phyloP scores from a whole-genome alignment of 2,888 invertebrate species.

The Amorpha juglandis region DNA sequence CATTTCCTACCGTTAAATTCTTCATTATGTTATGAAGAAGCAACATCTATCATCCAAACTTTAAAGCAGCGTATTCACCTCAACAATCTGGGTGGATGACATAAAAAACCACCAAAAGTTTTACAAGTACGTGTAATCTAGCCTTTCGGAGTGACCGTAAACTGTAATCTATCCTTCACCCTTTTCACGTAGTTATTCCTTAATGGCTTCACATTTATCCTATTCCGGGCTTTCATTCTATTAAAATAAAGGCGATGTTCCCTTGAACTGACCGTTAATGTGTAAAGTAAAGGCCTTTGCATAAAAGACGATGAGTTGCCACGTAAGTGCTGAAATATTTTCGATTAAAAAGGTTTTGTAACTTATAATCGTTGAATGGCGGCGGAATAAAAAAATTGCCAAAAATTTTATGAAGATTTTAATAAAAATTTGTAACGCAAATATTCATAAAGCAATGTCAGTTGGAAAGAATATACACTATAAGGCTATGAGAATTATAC shows the following conservation, averaged over 20 bases:
- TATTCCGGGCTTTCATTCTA: not conserved
- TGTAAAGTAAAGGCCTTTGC: slow-evolving; percentile 15
- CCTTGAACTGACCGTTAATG: slow-evolving; percentile 12
- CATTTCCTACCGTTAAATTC: too few species aligned
- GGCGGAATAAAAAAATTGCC: not conserved
- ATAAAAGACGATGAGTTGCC: slow-evolving; percentile 23
- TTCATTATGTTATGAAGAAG: not conserved
- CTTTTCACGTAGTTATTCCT: slow-evolving; percentile 32
- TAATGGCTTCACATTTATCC: slow-evolving; percentile 30
- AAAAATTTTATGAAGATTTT: not conserved
- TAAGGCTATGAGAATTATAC: too few species aligned
- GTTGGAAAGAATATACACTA: too few species aligned
- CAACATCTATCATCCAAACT: not conserved
- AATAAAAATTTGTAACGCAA: not conserved
- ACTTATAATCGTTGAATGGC: not conserved
- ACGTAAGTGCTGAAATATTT: slow-evolving; percentile 17
- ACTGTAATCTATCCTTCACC: slow-evolving; percentile 39
- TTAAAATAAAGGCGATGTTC: slow-evolving; percentile 2
- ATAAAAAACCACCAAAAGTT: slow-evolving; percentile 32
- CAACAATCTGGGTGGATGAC: slow-evolving; percentile 25
- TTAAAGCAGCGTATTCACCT: slow-evolving; percentile 15
- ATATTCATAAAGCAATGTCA: not conserved
- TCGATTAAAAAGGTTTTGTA: slow-evolving; percentile 13
- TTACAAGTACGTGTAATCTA: slow-evolving; percentile 35
- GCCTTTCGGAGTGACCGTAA: slow-evolving; percentile 46